Base-by-base conservation (phyloP, 1,140 invertebrate genomes). In the Physella acuta region DNA sequence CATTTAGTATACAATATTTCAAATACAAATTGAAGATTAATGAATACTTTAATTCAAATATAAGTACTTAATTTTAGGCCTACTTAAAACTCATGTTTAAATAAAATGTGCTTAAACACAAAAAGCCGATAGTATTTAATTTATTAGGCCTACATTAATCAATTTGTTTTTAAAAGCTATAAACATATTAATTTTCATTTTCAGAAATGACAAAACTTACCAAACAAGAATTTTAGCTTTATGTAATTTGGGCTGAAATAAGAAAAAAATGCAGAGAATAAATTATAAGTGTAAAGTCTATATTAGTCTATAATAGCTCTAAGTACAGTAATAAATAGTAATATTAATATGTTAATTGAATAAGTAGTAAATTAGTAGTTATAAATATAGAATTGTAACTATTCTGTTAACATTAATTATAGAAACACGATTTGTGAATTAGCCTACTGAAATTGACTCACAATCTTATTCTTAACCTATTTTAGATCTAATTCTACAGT, bases 161-260 rank as follows among this genome's bases (percentile, higher is more conserved):
- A 60, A 5, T 16, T 11, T 17, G 53, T 56, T 56, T n/a, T 17
- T 28, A 26, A 56, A 11, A 56, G 11, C 11, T 17, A 14, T 14
- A 8, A n/a, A 30, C 37, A 59, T n/a, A 33, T 31, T 39, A 26
- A 56, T 14, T 56, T 14, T 56, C 11, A 17, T n/a, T 56, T 39
- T 30, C 31, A 26, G n/a, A 52, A 60, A 17, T 20, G 53, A 34
- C 30, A 37, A 39, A 64, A 77, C 80, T 76, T 76, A 81, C 80
- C 80, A 82, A 2, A 82, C 75, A 74, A 76, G 75, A 44, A 82
- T 75, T 75, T 80, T 82, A 30, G 79, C 81, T 72, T 78, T 82
- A 70, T 81, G 79, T 30, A 73, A 68, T 73, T 78, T 77, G 53
- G 81, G 81, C 81, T 82, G 71, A 52, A 80, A 79, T 49, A 64